Evolutionary conservation across 2,797 vertebrate species (phyloP), one percentile per base, ranked within the genome.

Genomic region (Urocyon cinereoargenteus): DNA sequence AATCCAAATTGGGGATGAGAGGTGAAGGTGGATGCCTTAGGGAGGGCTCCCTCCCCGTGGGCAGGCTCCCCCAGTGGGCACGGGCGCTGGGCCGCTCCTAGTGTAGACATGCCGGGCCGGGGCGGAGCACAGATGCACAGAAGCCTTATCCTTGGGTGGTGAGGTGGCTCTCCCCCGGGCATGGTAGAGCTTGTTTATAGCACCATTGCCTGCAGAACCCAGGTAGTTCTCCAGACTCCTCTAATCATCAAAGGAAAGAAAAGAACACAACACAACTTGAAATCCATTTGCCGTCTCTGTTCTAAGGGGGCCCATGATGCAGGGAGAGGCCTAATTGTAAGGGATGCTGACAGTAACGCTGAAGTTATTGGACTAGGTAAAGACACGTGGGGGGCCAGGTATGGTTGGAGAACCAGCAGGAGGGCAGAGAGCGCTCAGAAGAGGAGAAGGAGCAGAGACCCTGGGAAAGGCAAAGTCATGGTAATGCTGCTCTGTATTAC

Each of bases 181-280:
- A 0, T 13, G 31, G 13, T 26, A 28, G 40, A 83, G 12, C 8
- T 77, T 34, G 3, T 11, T 34, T 26, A 4, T 0, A 19, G 72
- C 0, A 6, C 51, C 19, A 9, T 51, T 87, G 79, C 31, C 28
- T n/a, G 24, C 22, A 7, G 66, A 61, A 28, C 49, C 40, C 79
- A 31, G 2, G 5, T 22, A 2, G 11, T 13, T 6, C n/a, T 31
- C 31, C 8, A 15, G 7, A 3, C 7, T 34, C 40, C 57, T 12
- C 19, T 86, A 45, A 51, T n/a, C 14, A 31, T 72, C 53, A 9
- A 0, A 28, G 31, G 49, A 55, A 12, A 34, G 40, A 45, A 45
- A 1, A 45, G 6, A 45, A 45, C 40, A 45, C 36, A 66, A 49
- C 31, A 22, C 61, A 24, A 2, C 18, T 13, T 70, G 59, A 92